Evolutionary conservation across 2,888 invertebrate genomes (phyloP), one percentile per base, ranked within the genome.

Genomic region (Argyresthia albistria): DNA sequence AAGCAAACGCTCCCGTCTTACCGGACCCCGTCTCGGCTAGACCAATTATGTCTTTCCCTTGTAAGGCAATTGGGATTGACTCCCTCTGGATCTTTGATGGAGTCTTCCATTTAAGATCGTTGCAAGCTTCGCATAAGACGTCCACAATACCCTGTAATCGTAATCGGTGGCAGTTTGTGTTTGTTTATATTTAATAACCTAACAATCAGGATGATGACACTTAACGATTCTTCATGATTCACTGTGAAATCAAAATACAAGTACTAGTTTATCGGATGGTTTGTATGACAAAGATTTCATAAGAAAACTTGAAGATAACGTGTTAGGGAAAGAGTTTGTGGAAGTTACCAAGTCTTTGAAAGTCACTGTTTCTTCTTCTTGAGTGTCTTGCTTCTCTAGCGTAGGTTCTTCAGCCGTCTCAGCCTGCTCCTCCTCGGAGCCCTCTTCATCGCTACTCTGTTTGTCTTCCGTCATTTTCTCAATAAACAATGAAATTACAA

Each of bases 51-150:
- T 93, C 93, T 71, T 92, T 93, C 74, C 97, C 97, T 86, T 94
- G 90, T 43, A 99, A 75, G 0, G 98, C 96, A 1, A 97, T 80
- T 0, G 99, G 99, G 64, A 99, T 94, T 0, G 99, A 91, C 84
- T 99, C 98, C 56, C 89, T 91, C 75, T 99, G 99, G 65, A 99
- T 99, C 86, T 96, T 97, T 0, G 98, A 95, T 0, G 99, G 99
- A 25, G 87, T 80, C 68, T 93, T 95, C 99, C 99, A 99, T 90
- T 97, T 97, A 57, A 99, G 82, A 59, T 95, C 92, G 60, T 92
- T 91, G 73, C 98, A 98, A 0, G 98, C 96, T 80, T 96, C 94
- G 67, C 96, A 96, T 42, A 99, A 78, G 0, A 93, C 93, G 61
- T 98, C 98, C 8, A 94, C 93, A 11, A 99, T 86, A 35, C 99